Evolutionary conservation across 2,797 vertebrate species (phyloP), one percentile per base, ranked within the genome.

Genomic region (Melanotaenia nigrans): DNA sequence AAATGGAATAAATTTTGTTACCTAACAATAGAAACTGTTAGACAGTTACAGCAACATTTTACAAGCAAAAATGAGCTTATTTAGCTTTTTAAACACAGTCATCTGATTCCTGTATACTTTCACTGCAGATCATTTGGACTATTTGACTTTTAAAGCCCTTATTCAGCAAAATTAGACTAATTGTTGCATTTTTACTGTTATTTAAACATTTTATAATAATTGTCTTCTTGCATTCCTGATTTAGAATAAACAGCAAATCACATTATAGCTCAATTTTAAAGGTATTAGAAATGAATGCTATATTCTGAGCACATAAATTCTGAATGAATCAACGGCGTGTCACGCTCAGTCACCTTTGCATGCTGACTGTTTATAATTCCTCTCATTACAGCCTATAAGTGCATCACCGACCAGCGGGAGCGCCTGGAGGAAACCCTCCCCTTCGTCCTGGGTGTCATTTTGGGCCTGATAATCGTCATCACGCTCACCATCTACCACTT

Each of bases 391-490:
- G 95, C 93, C 10, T 95, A 97, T 85, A 96, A 96, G 85, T 99
- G 98, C 79, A 96, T 96, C 0, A 98, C 95, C 35, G 98, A 99
- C 90, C 95, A 99, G 90, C 90, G 95, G 70, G 97, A 99, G 74
- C 96, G 96, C 82, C 83, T 99, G 76, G 97, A 99, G 84, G 97
- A 99, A 90, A 97, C 92, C 9, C 92, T 99, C 71, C 98, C 98
- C 24, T 88, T 99, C 68, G 94, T 99, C 68, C 83, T 99, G 91
- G 98, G 97, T 30, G 85, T 99, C 78, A 96, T 97, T 57, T 85
- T 99, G 90, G 96, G 94, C 45, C 85, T 99, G 13, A 90, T 97
- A 62, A 98, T 99, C 1, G 92, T 99, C 83, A 93, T 98, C 87
- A 98, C 94, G 0, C 81, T 99, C 25, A 94, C 94, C 0, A 82